Evolutionary conservation across 2,888 invertebrate species (phyloP).

Genomic region (Neuroscelio doddi): DNA sequence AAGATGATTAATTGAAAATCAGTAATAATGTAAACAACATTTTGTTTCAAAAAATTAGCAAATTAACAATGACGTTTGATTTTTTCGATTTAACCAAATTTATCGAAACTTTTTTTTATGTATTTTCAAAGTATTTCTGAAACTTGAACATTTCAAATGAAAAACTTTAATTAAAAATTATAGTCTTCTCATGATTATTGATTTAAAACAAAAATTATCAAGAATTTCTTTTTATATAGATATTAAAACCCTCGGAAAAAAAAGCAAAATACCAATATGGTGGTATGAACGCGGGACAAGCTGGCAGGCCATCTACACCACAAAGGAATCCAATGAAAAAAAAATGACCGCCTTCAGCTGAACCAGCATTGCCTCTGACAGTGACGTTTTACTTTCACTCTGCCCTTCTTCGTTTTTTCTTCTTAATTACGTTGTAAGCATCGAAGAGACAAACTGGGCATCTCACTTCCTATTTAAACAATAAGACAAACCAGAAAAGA

Average conservation of each 20-base stretch:
- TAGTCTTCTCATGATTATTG: too few species aligned
- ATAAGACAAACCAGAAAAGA: slow-evolving; percentile 16
- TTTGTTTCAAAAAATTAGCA: too few species aligned
- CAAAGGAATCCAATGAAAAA: slow-evolving; percentile 80
- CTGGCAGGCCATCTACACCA: slow-evolving; percentile 84
- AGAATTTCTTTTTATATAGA: slow-evolving; percentile 76
- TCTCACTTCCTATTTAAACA: slow-evolving; percentile 35
- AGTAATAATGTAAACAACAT: too few species aligned
- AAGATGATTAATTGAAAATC: too few species aligned
- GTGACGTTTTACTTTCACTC: slow-evolving; percentile 61
- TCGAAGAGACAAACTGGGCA: slow-evolving; percentile 9
- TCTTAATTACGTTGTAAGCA: not conserved
- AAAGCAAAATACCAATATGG: slow-evolving; percentile 99
- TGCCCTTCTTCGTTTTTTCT: slow-evolving; percentile 19
- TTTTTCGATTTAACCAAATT: too few species aligned
- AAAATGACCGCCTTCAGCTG: slow-evolving; percentile 77
- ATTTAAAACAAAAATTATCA: not conserved
- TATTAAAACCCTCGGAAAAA: slow-evolving; percentile 99
- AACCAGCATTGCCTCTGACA: slow-evolving; percentile 65
- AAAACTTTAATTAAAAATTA: not conserved
- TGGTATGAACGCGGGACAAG: slow-evolving; percentile 81
- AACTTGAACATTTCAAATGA: too few species aligned
- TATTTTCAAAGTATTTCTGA: too few species aligned
- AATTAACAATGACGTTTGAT: too few species aligned
- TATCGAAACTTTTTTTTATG: too few species aligned